Conservation (phyloP, 92 coral and sea anemone species). For the Epizoanthus ramosus region DNA sequence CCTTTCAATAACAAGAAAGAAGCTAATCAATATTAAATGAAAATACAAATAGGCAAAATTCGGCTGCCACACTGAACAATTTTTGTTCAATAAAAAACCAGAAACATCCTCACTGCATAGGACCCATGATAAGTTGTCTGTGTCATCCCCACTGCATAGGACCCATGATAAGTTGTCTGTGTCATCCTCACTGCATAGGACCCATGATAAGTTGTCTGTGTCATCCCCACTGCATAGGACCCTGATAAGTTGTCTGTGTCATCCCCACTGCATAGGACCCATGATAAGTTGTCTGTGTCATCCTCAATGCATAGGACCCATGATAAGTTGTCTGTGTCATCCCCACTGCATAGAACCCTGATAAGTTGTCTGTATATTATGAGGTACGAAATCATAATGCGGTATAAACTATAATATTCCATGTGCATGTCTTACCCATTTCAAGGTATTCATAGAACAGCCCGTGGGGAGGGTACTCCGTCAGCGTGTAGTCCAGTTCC, state of each 20-base stretch:
- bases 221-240: background rate
- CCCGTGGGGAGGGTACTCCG: slow-evolving; percentile 82
- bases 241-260: background rate
- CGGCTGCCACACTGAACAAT: too few species aligned
- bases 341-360: background rate
- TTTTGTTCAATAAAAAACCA: too few species aligned
- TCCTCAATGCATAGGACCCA: background rate
- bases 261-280: background rate
- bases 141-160: background rate
- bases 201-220: background rate
- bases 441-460: slow-evolving; percentile 96
- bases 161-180: background rate
- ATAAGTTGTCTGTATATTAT: background rate
- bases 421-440: slow-evolving; percentile 68
- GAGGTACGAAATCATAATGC: background rate
- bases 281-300: background rate
- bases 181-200: background rate
- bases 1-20: too few species aligned
- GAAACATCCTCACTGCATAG: background rate
- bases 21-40: too few species aligned
- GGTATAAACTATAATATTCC: too few species aligned
- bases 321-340: background rate
- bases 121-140: background rate
- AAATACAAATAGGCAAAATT: too few species aligned
- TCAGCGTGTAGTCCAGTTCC: slow-evolving; percentile 89